A percentile compares a stretch with the other conserved stretches of the same genome.
Evolutionary conservation across 2,113 vertebrate genomes (phyloP).

Genomic region (Chaetops frenatus): DNA sequence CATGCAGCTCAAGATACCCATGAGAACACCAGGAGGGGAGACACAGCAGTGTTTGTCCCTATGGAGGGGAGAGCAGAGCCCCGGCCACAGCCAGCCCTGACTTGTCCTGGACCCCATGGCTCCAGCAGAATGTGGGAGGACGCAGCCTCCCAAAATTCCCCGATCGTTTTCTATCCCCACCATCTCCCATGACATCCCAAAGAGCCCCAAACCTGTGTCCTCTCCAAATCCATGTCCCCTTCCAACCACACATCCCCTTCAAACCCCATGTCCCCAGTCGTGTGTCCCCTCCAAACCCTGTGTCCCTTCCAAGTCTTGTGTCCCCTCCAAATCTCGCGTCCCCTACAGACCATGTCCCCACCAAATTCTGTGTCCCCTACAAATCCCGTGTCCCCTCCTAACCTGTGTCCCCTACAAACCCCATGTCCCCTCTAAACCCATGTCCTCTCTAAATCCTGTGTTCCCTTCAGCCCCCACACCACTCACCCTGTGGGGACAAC

Average conservation of each 20-base stretch:
- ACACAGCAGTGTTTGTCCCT: background rate
- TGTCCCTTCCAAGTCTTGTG: background rate
- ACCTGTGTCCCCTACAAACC: background rate
- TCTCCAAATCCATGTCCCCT: background rate
- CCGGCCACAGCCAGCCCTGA: background rate
- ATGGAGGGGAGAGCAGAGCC: background rate
- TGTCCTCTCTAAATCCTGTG: background rate
- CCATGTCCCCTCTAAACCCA: background rate
- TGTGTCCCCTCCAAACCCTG: background rate
- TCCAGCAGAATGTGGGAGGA: background rate
- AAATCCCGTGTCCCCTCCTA: background rate
- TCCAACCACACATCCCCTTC: background rate
- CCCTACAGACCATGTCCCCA: no score
- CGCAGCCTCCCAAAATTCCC: background rate
- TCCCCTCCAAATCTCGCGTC: no score
- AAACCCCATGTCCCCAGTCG: background rate
- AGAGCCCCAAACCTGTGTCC: fast-evolving
- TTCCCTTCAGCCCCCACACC: background rate
- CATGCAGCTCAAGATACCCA: slow-evolving; percentile 48
- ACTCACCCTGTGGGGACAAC: background rate
- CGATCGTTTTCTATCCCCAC: background rate
- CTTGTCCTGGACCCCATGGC: background rate
- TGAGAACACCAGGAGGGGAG: background rate
- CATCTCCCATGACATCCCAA: background rate
- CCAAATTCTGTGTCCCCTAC: no score